Percentiles rank a stretch among this genome's conserved stretches.
Conservation (phyloP, 92 coral and sea anemone species). For the Bergia puertoricense region DNA sequence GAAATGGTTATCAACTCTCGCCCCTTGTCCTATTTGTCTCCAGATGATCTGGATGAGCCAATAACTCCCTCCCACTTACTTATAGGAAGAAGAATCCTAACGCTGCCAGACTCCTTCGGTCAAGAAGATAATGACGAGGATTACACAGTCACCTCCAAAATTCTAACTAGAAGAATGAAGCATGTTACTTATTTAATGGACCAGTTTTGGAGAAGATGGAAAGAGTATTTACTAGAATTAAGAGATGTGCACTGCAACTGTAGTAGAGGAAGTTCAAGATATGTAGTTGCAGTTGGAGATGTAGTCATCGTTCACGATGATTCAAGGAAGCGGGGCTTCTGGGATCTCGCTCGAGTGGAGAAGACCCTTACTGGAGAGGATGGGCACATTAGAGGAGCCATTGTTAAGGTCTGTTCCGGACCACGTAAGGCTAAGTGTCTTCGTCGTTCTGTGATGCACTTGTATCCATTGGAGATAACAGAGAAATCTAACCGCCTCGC, state of each 20-base stretch:
- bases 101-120: slow-evolving; percentile 52
- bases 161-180: slow-evolving; percentile 40
- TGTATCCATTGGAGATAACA: too few relatives aligned
- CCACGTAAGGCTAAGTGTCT: too few relatives aligned
- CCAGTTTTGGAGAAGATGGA: slow-evolving; percentile 27
- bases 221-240: slow-evolving; percentile 33
- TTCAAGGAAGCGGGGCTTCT: slow-evolving; percentile 38
- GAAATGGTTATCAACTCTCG: slow-evolving; percentile 53
- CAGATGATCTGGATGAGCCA: slow-evolving; percentile 60
- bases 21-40: slow-evolving; percentile 52
- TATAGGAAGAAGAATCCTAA: slow-evolving; percentile 54
- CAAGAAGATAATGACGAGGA: too few relatives aligned
- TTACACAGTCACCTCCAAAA: too few relatives aligned
- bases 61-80: slow-evolving; percentile 72
- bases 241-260: slow-evolving; percentile 14
- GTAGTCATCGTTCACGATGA: slow-evolving; percentile 50
- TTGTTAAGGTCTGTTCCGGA: too few relatives aligned
- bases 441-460: too few relatives aligned
- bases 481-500: too few relatives aligned
- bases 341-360: slow-evolving; percentile 43
- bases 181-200: too few relatives aligned
- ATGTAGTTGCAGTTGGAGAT: slow-evolving; percentile 20
- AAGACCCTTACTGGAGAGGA: slow-evolving; percentile 35
- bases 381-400: slow-evolving; percentile 44
- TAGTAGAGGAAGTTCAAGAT: not conserved